Evolutionary conservation across 2,113 vertebrate genomes (phyloP).

Genomic region (Mandrillus leucophaeus): DNA sequence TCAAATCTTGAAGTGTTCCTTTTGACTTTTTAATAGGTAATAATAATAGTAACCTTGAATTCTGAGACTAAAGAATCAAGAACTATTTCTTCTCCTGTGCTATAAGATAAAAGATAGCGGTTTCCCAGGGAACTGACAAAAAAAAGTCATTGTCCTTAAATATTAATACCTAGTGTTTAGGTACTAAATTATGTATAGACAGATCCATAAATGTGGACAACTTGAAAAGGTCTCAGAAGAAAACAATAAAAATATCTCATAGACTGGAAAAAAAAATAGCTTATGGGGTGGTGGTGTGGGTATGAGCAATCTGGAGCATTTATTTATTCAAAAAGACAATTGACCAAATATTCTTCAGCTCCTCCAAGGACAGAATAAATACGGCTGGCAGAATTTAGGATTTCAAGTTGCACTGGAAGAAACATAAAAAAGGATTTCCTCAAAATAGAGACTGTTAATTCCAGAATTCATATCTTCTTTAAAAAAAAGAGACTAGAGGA

Average conservation of each 20-base stretch:
- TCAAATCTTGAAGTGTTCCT: not conserved
- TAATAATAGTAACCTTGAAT: not conserved
- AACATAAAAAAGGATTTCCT: not conserved
- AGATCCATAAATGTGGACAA: not conserved
- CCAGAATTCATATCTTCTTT: not conserved
- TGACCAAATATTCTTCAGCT: not conserved
- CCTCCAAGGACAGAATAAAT: not conserved
- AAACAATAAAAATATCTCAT: constrained; percentile 1
- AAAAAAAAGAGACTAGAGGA: not conserved
- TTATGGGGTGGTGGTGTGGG: no score
- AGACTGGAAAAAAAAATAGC: not conserved
- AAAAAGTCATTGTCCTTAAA: not conserved
- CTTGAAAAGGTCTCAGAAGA: not conserved
- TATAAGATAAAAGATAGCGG: not conserved
- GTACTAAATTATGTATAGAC: not conserved
- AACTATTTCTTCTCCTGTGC: not conserved
- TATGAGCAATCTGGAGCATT: not conserved
- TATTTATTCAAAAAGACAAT: not conserved
- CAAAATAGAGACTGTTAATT: not conserved
- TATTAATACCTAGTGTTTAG: not conserved
- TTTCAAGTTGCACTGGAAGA: not conserved
- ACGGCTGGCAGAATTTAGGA: not conserved
- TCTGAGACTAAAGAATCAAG: not conserved
- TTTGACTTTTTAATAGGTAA: not conserved
- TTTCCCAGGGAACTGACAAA: not conserved